phyloP scores from a whole-genome alignment of 2,113 vertebrate genomes.

The Noturus placidus region DNA sequence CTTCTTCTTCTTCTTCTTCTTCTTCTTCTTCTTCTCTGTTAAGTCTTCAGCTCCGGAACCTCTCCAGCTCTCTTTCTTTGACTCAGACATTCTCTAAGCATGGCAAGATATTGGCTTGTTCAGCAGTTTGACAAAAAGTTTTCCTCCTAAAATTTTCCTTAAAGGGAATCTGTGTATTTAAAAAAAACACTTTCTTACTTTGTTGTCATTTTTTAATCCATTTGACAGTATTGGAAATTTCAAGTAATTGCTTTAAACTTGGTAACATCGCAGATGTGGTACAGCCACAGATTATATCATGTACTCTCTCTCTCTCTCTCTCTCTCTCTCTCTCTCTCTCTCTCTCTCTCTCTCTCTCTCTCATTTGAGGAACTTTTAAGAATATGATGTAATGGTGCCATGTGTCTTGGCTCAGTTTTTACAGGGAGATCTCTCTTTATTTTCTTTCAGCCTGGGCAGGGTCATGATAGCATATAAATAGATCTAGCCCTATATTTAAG shows the following conservation, averaged over 20 bases:
- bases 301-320: slow-evolving; percentile 5
- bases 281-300: slow-evolving; percentile 20
- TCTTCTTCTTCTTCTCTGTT: background rate
- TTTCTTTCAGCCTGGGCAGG: slow-evolving; percentile 38
- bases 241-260: background rate
- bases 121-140: background rate
- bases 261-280: background rate
- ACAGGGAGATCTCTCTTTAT: slow-evolving; percentile 21
- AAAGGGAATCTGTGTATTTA: too few species aligned
- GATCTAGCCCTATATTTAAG: slow-evolving; percentile 50
- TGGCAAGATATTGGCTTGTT: background rate
- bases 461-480: slow-evolving; percentile 53
- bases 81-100: background rate
- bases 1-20: background rate
- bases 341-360: slow-evolving; percentile 2
- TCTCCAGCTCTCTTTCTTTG: background rate
- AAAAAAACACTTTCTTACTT: background rate
- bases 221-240: background rate
- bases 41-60: background rate
- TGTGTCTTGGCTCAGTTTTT: background rate
- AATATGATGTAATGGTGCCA: slow-evolving; percentile 48
- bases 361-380: slow-evolving; percentile 11
- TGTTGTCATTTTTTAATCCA: background rate
- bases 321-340: background rate
- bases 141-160: background rate